Evolutionary conservation across 2,888 invertebrate genomes (phyloP).

Genomic region (Conchocele bisecta): DNA sequence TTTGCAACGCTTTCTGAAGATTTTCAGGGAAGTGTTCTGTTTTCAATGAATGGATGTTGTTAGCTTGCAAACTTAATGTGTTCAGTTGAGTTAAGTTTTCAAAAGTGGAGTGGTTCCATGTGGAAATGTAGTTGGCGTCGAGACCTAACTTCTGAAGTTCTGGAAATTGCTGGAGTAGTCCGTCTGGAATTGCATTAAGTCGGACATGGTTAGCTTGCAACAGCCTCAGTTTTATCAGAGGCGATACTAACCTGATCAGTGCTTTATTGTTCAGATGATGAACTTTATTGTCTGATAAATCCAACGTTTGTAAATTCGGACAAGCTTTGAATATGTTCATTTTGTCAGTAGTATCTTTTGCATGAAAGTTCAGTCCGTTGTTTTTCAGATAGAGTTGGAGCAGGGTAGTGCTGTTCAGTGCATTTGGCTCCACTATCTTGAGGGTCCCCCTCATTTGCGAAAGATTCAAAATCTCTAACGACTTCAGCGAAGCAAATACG

Average conservation of each 20-base stretch:
- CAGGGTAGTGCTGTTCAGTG: neutral
- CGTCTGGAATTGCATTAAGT: neutral
- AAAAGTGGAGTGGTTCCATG: neutral
- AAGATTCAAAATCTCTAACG: neutral
- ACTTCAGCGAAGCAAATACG: neutral
- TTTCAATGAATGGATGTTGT: conserved; percentile 5
- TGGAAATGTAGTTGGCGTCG: conserved; percentile 1
- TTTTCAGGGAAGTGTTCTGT: neutral
- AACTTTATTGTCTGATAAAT: conserved; percentile 3
- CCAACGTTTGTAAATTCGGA: neutral
- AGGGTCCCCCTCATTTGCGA: neutral
- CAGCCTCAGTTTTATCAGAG: no score
- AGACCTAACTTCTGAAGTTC: neutral
- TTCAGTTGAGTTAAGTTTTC: neutral
- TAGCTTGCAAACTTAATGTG: neutral
- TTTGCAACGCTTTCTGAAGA: neutral
- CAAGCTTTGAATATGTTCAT: neutral
- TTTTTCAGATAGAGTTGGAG: neutral
- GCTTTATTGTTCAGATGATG: neutral
- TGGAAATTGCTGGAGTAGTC: neutral
- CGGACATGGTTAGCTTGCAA: no score
- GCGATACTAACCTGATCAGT: no score
- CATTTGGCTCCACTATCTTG: neutral
- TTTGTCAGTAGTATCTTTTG: neutral
- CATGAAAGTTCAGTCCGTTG: neutral